Evolutionary conservation across 2,888 invertebrate species (phyloP).

Genomic region (Acanthosepion esculentum): DNA sequence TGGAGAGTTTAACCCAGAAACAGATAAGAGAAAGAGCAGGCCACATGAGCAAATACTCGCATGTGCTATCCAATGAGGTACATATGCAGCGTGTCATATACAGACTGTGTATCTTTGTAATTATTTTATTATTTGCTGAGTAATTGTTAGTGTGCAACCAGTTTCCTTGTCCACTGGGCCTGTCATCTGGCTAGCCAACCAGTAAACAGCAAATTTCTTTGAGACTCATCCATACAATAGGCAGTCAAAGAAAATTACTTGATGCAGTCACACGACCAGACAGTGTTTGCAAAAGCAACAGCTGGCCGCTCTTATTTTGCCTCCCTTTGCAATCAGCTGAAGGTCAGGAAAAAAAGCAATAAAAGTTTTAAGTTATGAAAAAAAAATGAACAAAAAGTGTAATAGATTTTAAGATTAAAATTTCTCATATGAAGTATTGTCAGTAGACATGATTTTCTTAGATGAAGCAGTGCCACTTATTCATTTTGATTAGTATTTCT

Average conservation of each 20-base stretch:
- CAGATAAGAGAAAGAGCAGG: too few species aligned
- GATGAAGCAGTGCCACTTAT: too few species aligned
- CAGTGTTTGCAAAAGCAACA: slow-evolving; percentile 3
- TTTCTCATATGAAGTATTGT: too few species aligned
- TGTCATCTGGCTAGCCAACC: background rate
- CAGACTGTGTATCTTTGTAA: background rate
- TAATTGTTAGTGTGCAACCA: background rate
- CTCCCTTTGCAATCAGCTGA: background rate
- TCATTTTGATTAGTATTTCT: too few species aligned
- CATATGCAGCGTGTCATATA: background rate
- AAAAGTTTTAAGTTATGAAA: too few species aligned
- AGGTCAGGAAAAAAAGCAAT: background rate
- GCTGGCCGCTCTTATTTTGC: background rate
- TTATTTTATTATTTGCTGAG: background rate
- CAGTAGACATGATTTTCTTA: too few species aligned
- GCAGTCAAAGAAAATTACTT: background rate
- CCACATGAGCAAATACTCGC: too few species aligned
- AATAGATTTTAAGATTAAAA: too few species aligned
- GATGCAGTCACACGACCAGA: slow-evolving; percentile 8
- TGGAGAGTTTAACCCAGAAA: too few species aligned
- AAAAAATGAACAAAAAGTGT: too few species aligned
- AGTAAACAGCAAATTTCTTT: background rate
- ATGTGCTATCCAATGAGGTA: too few species aligned
- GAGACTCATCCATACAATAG: background rate
- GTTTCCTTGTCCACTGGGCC: background rate